Percentiles rank a stretch among this genome's conserved stretches.
These are phyloP conservation scores for Netelia melanura DNA, from an alignment of 2,888 invertebrate genomes.

Conservation along the genomic window DNA sequence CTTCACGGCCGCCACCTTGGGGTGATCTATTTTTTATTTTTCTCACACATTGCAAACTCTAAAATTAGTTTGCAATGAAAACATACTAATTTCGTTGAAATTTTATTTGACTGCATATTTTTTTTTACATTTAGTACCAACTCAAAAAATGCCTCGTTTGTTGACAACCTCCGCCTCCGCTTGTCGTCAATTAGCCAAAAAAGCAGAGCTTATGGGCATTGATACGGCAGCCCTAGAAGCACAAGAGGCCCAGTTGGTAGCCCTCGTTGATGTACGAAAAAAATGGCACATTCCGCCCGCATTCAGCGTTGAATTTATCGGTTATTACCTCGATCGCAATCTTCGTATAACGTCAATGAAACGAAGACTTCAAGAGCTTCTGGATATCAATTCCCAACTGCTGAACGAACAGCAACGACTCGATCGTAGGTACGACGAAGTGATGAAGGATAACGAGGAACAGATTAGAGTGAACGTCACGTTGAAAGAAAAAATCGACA, in stretches of 20 bases:
- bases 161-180: constrained; percentile 96
- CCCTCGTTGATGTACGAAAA: constrained; percentile 93
- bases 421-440: constrained; percentile 92
- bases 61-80: constrained; percentile 26
- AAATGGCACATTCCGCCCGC: constrained; percentile 98
- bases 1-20: constrained; percentile 93
- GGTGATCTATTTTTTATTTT: constrained; percentile 85
- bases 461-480: constrained; percentile 87
- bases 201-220: constrained; percentile 96
- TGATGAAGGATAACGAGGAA: constrained; percentile 89
- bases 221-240: constrained; percentile 93
- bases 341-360: constrained; percentile 92
- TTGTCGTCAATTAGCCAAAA: constrained; percentile 91
- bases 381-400: constrained; percentile 90
- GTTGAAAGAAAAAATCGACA: constrained; percentile 86
- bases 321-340: constrained; percentile 96
- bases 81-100: not conserved
- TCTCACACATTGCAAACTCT: not conserved
- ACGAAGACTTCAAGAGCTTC: constrained; percentile 90
- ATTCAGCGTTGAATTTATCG: constrained; percentile 97
- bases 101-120: constrained; percentile 1
- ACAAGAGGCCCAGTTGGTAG: constrained; percentile 93
- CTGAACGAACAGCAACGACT: constrained; percentile 92
- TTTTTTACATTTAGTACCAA: constrained; percentile 89
- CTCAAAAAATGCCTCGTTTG: constrained; percentile 96